Evolutionary conservation across 2,888 invertebrate genomes (phyloP).

Genomic region (Hetaerina titia): DNA sequence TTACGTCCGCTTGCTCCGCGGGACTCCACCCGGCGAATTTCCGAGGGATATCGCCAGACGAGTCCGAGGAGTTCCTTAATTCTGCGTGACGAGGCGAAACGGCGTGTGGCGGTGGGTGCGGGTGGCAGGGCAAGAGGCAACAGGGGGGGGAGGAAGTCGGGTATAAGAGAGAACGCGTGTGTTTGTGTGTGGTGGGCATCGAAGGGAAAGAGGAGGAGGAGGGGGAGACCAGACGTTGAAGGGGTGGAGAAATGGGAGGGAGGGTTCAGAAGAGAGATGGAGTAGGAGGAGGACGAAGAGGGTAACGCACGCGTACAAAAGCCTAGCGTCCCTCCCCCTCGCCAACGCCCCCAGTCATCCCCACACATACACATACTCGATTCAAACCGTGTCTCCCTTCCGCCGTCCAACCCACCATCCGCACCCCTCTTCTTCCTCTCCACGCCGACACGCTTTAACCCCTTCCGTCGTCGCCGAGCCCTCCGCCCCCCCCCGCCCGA

Average conservation of each 20-base stretch:
- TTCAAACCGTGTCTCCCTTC: background rate
- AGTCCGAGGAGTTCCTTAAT: background rate
- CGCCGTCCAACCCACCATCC: background rate
- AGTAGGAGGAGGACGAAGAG: background rate
- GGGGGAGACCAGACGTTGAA: too few relatives aligned
- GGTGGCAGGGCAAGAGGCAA: background rate
- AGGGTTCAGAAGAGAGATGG: background rate
- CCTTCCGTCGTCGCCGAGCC: background rate
- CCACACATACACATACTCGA: background rate
- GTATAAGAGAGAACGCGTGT: background rate
- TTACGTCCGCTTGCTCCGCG: background rate
- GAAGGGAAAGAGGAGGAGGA: background rate
- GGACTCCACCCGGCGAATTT: background rate
- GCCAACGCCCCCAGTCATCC: background rate
- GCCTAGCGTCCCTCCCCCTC: background rate
- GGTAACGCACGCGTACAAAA: constrained; percentile 20
- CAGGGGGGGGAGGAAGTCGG: background rate
- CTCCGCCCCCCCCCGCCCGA: background rate
- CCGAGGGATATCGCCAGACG: background rate
- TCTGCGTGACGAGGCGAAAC: background rate
- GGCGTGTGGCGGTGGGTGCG: background rate
- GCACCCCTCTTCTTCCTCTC: background rate
- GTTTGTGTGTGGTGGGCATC: background rate
- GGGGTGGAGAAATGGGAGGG: background rate
- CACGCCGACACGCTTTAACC: background rate